Percentiles rank a stretch among this genome's conserved stretches.
Evolutionary conservation across 2,797 vertebrate genomes (phyloP).

Genomic region (Chelon auratus): DNA sequence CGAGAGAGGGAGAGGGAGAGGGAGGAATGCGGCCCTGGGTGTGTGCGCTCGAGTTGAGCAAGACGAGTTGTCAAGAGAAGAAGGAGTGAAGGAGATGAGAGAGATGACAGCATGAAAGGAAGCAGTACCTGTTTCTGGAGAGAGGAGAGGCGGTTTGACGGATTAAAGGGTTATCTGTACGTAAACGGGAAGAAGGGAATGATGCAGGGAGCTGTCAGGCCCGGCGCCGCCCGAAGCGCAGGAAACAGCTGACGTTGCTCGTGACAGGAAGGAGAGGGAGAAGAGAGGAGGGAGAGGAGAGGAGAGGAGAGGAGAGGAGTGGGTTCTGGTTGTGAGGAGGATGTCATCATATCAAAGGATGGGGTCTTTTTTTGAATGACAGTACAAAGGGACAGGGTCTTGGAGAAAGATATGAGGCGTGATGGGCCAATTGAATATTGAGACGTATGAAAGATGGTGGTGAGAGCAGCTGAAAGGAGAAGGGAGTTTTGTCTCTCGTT

Average conservation of each 20-base stretch:
- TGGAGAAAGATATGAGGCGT: constrained; percentile 17
- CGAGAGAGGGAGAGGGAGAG: constrained; percentile 44
- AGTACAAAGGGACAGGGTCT: constrained; percentile 28
- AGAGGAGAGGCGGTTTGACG: constrained; percentile 48
- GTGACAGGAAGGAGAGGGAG: constrained; percentile 51
- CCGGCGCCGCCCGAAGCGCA: constrained; percentile 20
- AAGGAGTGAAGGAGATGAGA: background rate
- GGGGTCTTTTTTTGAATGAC: constrained; percentile 40
- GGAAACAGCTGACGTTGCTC: constrained; percentile 46
- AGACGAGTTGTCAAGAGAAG: constrained; percentile 27
- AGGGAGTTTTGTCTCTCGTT: constrained; percentile 1
- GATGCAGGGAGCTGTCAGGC: constrained; percentile 55
- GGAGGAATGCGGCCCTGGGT: constrained; percentile 33
- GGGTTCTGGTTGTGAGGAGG: constrained; percentile 33
- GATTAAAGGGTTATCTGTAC: constrained; percentile 68
- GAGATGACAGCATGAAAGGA: constrained; percentile 53
- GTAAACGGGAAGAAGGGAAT: constrained; percentile 19
- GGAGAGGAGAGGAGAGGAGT: constrained; percentile 12
- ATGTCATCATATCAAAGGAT: constrained; percentile 47
- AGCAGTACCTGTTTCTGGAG: constrained; percentile 34
- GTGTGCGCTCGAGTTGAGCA: constrained; percentile 8
- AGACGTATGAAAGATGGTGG: constrained; percentile 15
- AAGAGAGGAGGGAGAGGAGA: too few species aligned
- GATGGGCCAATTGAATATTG: constrained; percentile 30
- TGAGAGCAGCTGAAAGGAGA: constrained; percentile 13